phyloP scores from a whole-genome alignment of 2,888 invertebrate species.

The Pristionchus fissidentatus region DNA sequence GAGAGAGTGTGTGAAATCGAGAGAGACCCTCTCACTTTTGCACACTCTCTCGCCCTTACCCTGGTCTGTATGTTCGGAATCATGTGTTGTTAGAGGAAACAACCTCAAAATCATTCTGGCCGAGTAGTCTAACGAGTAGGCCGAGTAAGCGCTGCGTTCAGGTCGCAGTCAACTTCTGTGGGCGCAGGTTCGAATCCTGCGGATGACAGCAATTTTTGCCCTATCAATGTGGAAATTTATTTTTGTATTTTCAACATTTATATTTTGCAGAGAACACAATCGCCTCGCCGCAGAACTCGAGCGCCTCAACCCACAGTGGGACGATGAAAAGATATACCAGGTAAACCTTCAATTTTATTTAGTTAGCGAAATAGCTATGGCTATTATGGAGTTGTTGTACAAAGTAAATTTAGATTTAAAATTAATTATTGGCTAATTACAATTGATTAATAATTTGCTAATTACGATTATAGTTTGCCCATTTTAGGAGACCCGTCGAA shows the following conservation, averaged over 20 bases:
- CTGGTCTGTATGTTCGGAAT: no score
- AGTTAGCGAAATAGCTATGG: no score
- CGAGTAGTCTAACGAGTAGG: conserved; percentile 90
- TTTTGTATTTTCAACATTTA: no score
- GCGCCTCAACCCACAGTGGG: conserved; percentile 75
- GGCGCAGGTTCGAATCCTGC: conserved; percentile 69
- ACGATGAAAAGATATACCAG: conserved; percentile 76
- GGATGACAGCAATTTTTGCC: conserved; percentile 53
- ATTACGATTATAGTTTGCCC: background rate
- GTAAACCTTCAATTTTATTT: no score
- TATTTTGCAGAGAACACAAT: conserved; percentile 71
- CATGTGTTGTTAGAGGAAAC: no score
- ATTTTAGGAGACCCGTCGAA: conserved; percentile 76
- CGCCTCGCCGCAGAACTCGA: conserved; percentile 64
- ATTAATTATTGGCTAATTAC: no score
- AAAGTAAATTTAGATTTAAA: no score
- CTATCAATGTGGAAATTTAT: background rate
- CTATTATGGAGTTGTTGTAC: no score
- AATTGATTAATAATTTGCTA: background rate
- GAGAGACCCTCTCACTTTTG: background rate
- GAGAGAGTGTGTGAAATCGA: no score
- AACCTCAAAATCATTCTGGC: conserved; percentile 63
- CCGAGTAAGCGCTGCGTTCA: conserved; percentile 87
- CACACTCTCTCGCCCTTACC: no score
- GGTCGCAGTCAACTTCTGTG: conserved; percentile 82